A percentile compares a stretch with the other conserved stretches of the same genome.
phyloP scores from a whole-genome alignment of 2,888 invertebrate species.

The Lasioglossum marginatum region DNA sequence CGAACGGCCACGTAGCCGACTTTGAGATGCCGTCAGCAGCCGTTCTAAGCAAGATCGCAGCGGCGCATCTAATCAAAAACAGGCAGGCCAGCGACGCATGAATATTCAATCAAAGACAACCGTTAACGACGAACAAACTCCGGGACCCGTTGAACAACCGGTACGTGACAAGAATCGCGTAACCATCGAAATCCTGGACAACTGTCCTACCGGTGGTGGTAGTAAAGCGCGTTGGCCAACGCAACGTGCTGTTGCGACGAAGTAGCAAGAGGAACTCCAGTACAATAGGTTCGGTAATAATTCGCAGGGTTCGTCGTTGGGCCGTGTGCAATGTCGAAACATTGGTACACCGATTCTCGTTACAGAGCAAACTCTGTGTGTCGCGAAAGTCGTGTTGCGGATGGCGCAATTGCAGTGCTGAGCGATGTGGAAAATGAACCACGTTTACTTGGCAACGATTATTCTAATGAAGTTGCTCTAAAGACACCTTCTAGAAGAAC shows the following conservation, averaged over 20 bases:
- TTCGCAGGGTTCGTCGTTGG: constrained; percentile 14
- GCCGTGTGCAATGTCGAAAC: background rate
- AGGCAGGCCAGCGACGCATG: constrained; percentile 5
- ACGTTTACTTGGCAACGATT: background rate
- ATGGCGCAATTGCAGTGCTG: constrained; percentile 64
- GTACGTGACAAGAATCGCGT: constrained; percentile 14
- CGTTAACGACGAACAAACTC: constrained; percentile 20
- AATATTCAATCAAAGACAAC: constrained; percentile 19
- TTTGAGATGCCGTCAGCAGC: background rate
- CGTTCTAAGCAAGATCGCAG: background rate
- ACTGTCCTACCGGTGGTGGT: constrained; percentile 1
- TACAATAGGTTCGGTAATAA: background rate
- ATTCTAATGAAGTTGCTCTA: background rate
- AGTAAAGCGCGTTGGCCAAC: background rate
- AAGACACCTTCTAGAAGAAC: no score
- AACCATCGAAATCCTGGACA: constrained; percentile 10
- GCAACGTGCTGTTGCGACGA: background rate
- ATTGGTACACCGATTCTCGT: constrained; percentile 9
- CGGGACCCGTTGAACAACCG: background rate
- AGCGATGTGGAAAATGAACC: constrained; percentile 26
- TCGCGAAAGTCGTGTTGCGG: constrained; percentile 43
- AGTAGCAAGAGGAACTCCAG: background rate
- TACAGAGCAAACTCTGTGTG: background rate
- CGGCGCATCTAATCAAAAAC: constrained; percentile 5
- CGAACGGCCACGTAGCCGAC: background rate